phyloP scores from a whole-genome alignment of 2,888 invertebrate genomes.

The Labia minor region DNA sequence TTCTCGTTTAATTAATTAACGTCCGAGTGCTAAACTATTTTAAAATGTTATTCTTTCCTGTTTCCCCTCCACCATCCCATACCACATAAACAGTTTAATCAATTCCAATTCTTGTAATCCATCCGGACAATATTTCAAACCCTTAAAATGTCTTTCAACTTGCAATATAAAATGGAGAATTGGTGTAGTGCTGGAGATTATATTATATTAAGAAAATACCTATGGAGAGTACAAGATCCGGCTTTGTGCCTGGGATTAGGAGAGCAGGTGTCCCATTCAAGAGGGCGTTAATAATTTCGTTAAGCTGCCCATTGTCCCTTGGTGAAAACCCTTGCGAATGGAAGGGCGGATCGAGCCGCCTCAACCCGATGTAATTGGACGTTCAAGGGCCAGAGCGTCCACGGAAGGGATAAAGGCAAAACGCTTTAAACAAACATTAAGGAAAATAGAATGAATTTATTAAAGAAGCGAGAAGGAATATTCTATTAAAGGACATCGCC shows the following conservation, averaged over 20 bases:
- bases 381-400: not conserved
- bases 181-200: not conserved
- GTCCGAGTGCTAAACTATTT: no score
- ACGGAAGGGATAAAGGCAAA: conserved; percentile 6
- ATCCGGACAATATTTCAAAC: no score
- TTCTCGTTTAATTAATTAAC: no score
- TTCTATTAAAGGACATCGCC: not conserved
- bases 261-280: conserved; percentile 4
- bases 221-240: not conserved
- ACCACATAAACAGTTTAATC: no score
- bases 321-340: not conserved
- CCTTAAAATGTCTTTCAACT: no score
- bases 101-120: no score
- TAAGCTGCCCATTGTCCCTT: conserved; percentile 5
- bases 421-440: conserved; percentile 13
- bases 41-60: no score
- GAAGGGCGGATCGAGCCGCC: not conserved
- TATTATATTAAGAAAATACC: conserved; percentile 13
- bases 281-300: conserved; percentile 13
- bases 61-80: no score
- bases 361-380: not conserved
- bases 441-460: conserved; percentile 7
- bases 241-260: conserved; percentile 7
- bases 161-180: not conserved
- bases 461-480: not conserved